A percentile compares a stretch with the other conserved stretches of the same genome.
Conservation (phyloP, 2,113 vertebrate species). For the Pelecanoides urinatrix region DNA sequence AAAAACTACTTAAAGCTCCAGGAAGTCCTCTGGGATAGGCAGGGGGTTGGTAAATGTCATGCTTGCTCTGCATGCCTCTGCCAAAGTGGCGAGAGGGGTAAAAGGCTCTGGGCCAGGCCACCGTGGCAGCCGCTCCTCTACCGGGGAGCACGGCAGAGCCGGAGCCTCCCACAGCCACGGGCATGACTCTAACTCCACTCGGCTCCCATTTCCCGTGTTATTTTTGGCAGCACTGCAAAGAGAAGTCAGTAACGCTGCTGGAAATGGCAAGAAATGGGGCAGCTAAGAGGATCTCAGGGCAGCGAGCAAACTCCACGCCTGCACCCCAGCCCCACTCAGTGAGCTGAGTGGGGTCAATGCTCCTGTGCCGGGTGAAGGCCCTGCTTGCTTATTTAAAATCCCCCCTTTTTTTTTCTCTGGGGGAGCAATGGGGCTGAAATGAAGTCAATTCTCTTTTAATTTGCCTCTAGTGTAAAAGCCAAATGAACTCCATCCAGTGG, state of each 20-base stretch:
- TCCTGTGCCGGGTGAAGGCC: rapidly evolving
- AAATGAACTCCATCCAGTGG: background rate
- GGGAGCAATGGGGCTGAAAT: background rate
- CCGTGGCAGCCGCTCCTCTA: rapidly evolving
- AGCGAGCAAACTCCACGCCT: background rate
- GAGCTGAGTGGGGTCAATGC: background rate
- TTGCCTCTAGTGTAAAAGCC: background rate
- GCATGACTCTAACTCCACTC: background rate
- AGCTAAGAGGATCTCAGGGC: background rate
- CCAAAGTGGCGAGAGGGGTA: background rate
- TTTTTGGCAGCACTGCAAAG: background rate
- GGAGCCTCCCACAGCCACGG: background rate
- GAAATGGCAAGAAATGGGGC: background rate
- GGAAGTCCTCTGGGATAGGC: background rate
- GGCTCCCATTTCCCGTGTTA: background rate
- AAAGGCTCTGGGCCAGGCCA: background rate
- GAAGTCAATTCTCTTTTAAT: background rate
- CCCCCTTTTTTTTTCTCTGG: background rate
- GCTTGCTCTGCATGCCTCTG: background rate
- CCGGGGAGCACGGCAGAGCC: rapidly evolving
- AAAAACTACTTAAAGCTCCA: background rate
- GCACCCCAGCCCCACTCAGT: background rate
- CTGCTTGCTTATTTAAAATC: background rate
- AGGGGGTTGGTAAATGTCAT: background rate
- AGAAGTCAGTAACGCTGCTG: background rate